Evolutionary conservation across 2,797 vertebrate genomes (phyloP), one percentile per base, ranked within the genome.

Genomic region (Crenichthys baileyi): DNA sequence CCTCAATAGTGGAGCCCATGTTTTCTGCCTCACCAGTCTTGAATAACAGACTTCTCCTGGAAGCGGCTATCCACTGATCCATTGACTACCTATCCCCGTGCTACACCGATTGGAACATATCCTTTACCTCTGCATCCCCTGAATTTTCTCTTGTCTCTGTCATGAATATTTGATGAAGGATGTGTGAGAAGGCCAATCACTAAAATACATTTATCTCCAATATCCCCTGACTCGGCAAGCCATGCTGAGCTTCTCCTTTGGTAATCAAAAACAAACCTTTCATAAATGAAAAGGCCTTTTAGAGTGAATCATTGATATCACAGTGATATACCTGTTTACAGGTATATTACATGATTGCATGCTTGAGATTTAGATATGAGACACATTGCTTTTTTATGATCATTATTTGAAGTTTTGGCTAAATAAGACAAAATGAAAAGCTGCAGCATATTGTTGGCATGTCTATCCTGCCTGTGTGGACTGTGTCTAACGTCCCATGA

Each of bases 81-180:
- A 81, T 80, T 73, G 82, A 84, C 85, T 85, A 81, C 71, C 80
- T 79, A 80, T 82, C 93, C 83, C 78, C 79, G 81, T 75, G 60
- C 76, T 75, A 80, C 89, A 90, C 78, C 90, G 92, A 89, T 83
- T 90, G 89, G 88, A 90, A 83, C 41, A 94, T 83, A 95, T 93
- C 91, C 76, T 86, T 75, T 87, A 89, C 79, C 89, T 83, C 76
- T 81, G 77, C 81, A 80, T 88, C 80, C 76, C 78, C 86, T 46
- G 87, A 93, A 91, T 93, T 84, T 95, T 88, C 92, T 91, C 87
- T 88, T 87, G 91, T 90, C 93, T 95, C 95, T 79, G 80, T 90
- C 84, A 94, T 97, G 94, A 97, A 96, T 97, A 96, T 96, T 97
- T 96, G 95, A 97, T 96, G 87, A 91, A 79, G 71, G 73, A 92